Evolutionary conservation across 2,888 invertebrate species (phyloP).

Genomic region (Lingula anatina): DNA sequence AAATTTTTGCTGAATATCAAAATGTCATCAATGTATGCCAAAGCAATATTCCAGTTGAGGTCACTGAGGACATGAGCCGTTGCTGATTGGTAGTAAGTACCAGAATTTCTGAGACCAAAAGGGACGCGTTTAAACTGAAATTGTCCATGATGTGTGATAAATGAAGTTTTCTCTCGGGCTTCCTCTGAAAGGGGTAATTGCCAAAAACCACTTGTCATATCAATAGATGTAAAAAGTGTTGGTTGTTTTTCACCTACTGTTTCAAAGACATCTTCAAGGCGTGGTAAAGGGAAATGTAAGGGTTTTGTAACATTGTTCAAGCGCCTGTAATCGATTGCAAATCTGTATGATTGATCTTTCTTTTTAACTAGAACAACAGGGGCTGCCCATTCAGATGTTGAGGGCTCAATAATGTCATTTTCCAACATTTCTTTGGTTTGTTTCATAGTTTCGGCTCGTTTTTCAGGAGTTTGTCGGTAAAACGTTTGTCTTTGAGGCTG

Average conservation of each 20-base stretch:
- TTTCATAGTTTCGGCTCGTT: constrained; percentile 9
- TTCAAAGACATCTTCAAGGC: constrained; percentile 15
- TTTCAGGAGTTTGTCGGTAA: constrained; percentile 9
- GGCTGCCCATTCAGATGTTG: constrained; percentile 11
- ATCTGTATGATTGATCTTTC: constrained; percentile 11
- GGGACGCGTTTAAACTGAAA: neutral
- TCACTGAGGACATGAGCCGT: constrained; percentile 1
- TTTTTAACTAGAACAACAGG: constrained; percentile 15
- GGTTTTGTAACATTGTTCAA: constrained; percentile 15
- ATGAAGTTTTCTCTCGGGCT: constrained; percentile 15
- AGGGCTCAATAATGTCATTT: constrained; percentile 11
- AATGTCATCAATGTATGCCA: constrained; percentile 8
- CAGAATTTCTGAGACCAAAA: neutral
- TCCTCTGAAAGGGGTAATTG: constrained; percentile 4
- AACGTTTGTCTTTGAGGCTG: constrained; percentile 6
- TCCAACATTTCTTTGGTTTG: constrained; percentile 11
- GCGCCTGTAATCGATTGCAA: constrained; percentile 15
- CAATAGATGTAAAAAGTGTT: constrained; percentile 11
- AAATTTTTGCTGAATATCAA: constrained; percentile 1
- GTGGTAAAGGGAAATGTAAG: constrained; percentile 16
- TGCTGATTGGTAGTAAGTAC: neutral
- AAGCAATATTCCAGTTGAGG: constrained; percentile 1
- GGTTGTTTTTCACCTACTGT: constrained; percentile 10
- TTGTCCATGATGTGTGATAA: too few species aligned
- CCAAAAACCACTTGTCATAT: constrained; percentile 10